Conservation (phyloP, 2,888 invertebrate species). For the Saturnia pavonia region DNA sequence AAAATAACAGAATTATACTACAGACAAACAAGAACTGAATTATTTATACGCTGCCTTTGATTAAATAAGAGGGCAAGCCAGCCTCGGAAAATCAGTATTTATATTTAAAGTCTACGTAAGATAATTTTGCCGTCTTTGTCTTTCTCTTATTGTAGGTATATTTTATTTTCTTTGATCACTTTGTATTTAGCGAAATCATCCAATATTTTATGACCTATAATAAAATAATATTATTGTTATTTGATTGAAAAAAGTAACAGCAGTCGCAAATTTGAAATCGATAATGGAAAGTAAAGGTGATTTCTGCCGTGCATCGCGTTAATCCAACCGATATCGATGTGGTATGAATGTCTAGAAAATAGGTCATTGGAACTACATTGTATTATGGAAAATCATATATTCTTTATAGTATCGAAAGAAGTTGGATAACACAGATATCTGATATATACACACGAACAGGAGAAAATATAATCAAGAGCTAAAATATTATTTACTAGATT, state of each 20-base stretch:
- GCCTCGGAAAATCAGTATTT: constrained; percentile 5
- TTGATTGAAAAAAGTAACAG: not conserved
- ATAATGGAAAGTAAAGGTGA: too few species aligned
- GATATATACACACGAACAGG: too few species aligned
- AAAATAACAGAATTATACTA: constrained; percentile 10
- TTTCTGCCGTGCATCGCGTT: too few species aligned
- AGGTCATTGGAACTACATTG: too few species aligned
- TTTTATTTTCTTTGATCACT: not conserved
- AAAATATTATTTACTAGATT: too few species aligned
- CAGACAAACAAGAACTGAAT: constrained; percentile 6
- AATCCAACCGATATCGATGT: too few species aligned
- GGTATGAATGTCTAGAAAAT: too few species aligned
- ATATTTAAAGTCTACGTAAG: constrained; percentile 2
- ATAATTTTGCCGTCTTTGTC: not conserved
- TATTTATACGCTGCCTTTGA: not conserved
- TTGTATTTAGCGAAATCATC: not conserved
- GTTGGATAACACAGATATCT: too few species aligned
- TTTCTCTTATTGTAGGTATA: constrained; percentile 5
- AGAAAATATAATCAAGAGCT: too few species aligned
- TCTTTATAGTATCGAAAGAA: too few species aligned
- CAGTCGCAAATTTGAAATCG: not conserved
- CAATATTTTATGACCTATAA: not conserved
- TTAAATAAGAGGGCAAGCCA: not conserved
- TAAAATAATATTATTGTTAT: not conserved
- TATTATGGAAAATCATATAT: too few species aligned